A percentile compares a stretch with the other conserved stretches of the same genome.
These are phyloP conservation scores for Oncorhynchus keta DNA, from an alignment of 2,113 vertebrate species.

Conservation along the genomic window DNA sequence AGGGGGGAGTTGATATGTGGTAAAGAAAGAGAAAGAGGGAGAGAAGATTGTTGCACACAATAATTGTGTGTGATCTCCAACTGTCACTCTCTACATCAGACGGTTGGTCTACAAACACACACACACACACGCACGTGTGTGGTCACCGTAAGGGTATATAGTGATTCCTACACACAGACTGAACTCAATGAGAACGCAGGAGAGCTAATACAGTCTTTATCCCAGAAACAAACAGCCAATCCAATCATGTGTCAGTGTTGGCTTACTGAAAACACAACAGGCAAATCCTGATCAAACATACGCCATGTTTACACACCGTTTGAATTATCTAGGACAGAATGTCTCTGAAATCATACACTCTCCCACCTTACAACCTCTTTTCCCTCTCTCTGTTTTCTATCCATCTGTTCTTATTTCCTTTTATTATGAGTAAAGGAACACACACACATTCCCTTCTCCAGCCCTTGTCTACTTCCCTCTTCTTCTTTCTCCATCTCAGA, in stretches of 20 bases:
- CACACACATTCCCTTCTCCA: not conserved
- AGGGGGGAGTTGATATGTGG: not conserved
- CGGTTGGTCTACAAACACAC: not conserved
- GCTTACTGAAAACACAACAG: slow-evolving; percentile 58
- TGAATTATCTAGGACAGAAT: slow-evolving; percentile 65
- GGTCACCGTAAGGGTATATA: not conserved
- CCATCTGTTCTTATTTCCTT: no score
- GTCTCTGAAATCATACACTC: slow-evolving; percentile 28
- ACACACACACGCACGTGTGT: not conserved
- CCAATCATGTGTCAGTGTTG: slow-evolving; percentile 42
- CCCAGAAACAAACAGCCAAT: not conserved
- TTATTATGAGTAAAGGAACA: no score
- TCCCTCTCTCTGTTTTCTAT: not conserved
- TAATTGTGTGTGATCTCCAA: not conserved
- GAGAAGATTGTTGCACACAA: not conserved
- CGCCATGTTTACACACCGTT: slow-evolving; percentile 68
- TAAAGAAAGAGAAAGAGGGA: not conserved
- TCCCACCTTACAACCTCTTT: not conserved
- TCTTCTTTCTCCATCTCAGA: not conserved
- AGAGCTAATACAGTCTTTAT: no score
- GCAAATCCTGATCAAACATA: slow-evolving; percentile 64
- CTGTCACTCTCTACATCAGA: not conserved
- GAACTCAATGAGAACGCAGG: no score
- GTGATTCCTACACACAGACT: no score
- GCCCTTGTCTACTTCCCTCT: not conserved